Base-by-base conservation (phyloP, 2,113 vertebrate species). In the Leucopsar rothschildi region DNA sequence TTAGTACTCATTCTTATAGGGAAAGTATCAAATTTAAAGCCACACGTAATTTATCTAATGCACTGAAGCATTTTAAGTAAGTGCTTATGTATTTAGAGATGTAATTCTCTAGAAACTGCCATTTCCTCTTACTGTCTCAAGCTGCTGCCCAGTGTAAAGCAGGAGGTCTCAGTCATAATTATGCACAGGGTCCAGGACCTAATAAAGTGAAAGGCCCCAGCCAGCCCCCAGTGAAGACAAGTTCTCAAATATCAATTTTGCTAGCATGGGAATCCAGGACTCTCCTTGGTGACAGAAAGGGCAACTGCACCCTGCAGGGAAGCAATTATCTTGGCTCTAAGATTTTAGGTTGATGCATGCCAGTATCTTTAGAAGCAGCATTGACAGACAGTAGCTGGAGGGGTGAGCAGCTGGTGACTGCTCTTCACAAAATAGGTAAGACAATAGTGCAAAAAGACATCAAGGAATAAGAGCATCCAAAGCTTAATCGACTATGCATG, bases 331-430 rank as follows among this genome's bases (percentile, higher is more conserved):
- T 71, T 52, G 64, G 72, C 90, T 92, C 69, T 83, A 83, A 96
- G 90, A 88, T 93, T 94, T 92, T 71, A 92, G 88, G 85, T n/a
- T 96, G 93, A 94, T 92, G 95, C 17, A 68, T 75, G 93, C 95
- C 93, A 93, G 88, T 82, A 81, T 92, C 86, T 95, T 94, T 86
- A 88, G 76, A 96, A 86, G 69, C 91, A 66, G 88, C 90, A 86
- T 0, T 96, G 95, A 96, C 82, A 96, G 94, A 92, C 88, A 96
- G 93, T 94, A 95, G 94, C 96, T 97, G 88, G 94, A 95, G 94
- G 96, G 95, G 79, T 78, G 90, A 96, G 86, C 95, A 96, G 94
- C 94, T 96, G 93, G 93, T 91, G 94, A 92, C 88, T 96, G 90
- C 61, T 96, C 92, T 72, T 85, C 86, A 94, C 90, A 96, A 90